Evolutionary conservation across 1,140 invertebrate species (phyloP).

Genomic region (Macrocentrus cingulum): DNA sequence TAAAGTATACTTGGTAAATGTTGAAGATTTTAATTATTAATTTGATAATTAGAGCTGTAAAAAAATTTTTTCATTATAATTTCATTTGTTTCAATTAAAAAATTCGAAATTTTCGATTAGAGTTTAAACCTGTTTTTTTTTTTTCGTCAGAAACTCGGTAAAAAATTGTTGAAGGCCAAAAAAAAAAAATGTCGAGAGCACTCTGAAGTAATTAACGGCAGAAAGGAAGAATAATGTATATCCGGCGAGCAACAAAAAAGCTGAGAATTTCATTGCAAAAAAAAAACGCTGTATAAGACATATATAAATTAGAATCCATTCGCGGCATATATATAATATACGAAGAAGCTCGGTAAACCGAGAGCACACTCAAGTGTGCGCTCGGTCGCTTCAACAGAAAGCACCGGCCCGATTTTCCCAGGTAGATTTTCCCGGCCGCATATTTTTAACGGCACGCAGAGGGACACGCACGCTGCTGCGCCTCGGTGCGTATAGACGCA

Average conservation of each 20-base stretch:
- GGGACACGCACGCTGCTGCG: neutral
- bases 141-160: no score
- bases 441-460: conserved; percentile 35
- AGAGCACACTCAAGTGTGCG: conserved; percentile 20
- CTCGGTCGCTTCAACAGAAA: conserved; percentile 16
- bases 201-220: no score
- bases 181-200: no score
- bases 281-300: conserved; percentile 12
- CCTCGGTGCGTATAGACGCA: neutral
- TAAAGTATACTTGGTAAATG: no score
- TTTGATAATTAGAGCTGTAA: no score
- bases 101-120: no score
- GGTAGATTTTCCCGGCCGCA: conserved; percentile 43
- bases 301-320: conserved; percentile 23
- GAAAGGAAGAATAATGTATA: conserved; percentile 10
- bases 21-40: no score
- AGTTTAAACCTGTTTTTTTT: no score
- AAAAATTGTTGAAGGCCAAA: no score
- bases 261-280: no score
- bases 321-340: neutral
- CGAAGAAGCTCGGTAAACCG: neutral
- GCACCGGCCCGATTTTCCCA: conserved; percentile 48
- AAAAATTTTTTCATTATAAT: no score
- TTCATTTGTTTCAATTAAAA: no score
- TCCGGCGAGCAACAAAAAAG: neutral